Percentiles rank a stretch among this genome's conserved stretches.
These are phyloP conservation scores for Dryomyza anilis DNA, from an alignment of 2,888 invertebrate genomes.

Conservation along the genomic window DNA sequence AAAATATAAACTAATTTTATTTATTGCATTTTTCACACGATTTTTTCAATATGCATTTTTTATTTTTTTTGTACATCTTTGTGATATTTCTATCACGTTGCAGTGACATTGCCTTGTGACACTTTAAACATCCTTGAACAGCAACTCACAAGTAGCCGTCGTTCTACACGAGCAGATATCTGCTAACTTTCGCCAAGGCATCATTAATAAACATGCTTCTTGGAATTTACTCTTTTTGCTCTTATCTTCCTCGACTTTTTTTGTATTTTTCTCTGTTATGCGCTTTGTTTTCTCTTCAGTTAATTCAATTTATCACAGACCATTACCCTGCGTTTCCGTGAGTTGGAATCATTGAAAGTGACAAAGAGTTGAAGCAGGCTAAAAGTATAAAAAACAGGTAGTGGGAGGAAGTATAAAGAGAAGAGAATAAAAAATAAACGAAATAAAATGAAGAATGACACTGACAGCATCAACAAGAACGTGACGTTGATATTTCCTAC, in stretches of 20 bases:
- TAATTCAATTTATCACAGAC: conserved; percentile 29
- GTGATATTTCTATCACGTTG: no score
- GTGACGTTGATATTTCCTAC: no score
- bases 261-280: background rate
- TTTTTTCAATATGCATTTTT: no score
- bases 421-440: background rate
- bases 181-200: background rate
- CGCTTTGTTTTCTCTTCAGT: conserved; percentile 4
- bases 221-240: background rate
- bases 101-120: no score
- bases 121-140: no score
- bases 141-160: no score
- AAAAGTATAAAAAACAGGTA: background rate
- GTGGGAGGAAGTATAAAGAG: background rate
- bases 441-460: background rate
- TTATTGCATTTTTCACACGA: no score
- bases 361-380: background rate
- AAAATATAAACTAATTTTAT: no score
- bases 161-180: no score
- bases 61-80: no score
- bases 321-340: conserved; percentile 26
- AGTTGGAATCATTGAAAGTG: background rate
- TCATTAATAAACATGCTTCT: background rate
- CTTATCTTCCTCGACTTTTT: background rate
- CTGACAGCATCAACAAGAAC: no score